Evolutionary conservation across 92 coral and sea anemone genomes (phyloP).

Genomic region (Phenganax subtilis): DNA sequence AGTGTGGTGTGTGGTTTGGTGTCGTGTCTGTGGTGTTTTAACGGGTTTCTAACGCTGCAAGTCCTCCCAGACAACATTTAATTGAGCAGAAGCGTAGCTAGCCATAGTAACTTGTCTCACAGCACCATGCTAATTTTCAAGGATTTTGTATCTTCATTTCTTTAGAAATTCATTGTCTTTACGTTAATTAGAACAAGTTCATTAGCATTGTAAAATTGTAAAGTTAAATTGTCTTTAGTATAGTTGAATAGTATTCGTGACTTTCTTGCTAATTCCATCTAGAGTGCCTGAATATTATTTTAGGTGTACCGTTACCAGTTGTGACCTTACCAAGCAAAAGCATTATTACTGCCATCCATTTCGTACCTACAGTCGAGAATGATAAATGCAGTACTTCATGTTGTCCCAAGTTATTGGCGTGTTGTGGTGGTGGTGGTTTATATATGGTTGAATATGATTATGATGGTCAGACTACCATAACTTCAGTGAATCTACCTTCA

Average conservation of each 20-base stretch:
- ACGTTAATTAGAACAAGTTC: too few species aligned
- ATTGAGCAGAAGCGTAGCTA: background rate
- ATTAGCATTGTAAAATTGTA: too few species aligned
- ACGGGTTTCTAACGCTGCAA: too few species aligned
- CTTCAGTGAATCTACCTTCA: constrained; percentile 3
- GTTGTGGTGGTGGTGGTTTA: constrained; percentile 29
- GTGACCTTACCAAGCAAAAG: background rate
- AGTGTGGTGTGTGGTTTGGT: too few species aligned
- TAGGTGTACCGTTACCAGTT: constrained; percentile 18
- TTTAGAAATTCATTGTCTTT: too few species aligned
- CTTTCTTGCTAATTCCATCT: background rate
- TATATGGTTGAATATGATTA: constrained; percentile 19
- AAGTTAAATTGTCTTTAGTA: too few species aligned
- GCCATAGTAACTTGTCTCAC: background rate
- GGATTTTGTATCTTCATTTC: too few species aligned
- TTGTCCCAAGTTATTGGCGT: background rate
- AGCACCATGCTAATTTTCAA: too few species aligned
- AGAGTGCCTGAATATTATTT: background rate
- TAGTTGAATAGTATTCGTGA: background rate
- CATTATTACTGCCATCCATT: constrained; percentile 19
- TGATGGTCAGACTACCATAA: constrained; percentile 1
- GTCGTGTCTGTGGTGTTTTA: too few species aligned
- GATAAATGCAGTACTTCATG: background rate
- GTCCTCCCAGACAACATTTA: background rate
- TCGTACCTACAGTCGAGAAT: constrained; percentile 22